Base-by-base conservation (phyloP, 2,113 vertebrate species). In the Entomyzon cyanotis region DNA sequence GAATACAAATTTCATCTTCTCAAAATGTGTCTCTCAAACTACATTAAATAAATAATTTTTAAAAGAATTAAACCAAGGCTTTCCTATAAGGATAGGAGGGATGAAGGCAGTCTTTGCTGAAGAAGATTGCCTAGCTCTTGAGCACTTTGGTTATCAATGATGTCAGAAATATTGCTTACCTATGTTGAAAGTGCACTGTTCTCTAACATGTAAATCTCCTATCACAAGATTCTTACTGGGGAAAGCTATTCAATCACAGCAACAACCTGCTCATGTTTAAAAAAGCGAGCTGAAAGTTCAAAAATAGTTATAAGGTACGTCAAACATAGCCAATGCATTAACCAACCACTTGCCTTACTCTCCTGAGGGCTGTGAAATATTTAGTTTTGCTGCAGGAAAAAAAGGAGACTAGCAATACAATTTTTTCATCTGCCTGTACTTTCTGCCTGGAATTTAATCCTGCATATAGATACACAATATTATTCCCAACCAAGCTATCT, bases 401-500 rank as follows among this genome's bases (percentile, higher is more conserved):
- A 80, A 78, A 63, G 62, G 55, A 93, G 60, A 78, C 44, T 46
- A 75, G 56, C 37, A 84, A 71, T 60, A 60, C 0, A 9, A 62
- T 71, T 82, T 86, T 96, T 90, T 92, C 58, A 93, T 92, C 86
- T 76, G 47, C 31, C 71, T 81, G 20, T 53, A 60, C 76, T 86
- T 85, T 94, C 87, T 94, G 73, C 44, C 88, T 93, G 69, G 56
- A 83, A 95, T 84, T 93, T 84, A 90, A 88, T 87, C 80, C 69
- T 92, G 86, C 85, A 89, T 90, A 93, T 42, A 88, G 63, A 94
- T 84, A 73, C 64, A 91, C 60, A 93, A 31, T 63, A 86, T 69
- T 77, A 90, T 94, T 92, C 74, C 79, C 93, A 96, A 39, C 70
- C 56, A 93, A 94, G 67, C 22, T 82, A 93, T 92, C 91, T 93